Evolutionary conservation across 2,113 vertebrate species (phyloP), one percentile per base, ranked within the genome.

Genomic region (Dunckerocampus dactyliophorus): DNA sequence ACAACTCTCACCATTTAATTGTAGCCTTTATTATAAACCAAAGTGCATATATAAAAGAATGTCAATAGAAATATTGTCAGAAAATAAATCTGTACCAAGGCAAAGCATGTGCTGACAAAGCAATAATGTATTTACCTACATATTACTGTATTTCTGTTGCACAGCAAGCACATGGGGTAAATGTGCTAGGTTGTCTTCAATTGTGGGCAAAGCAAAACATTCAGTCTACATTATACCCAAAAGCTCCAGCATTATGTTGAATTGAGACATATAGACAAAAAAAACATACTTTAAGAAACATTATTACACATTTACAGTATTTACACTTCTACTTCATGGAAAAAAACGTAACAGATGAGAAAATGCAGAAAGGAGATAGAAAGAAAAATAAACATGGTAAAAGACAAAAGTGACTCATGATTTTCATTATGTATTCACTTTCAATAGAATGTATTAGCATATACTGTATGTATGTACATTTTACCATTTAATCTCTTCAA

Each of bases 391-490:
- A 2, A 34, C 31, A 34, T 1, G 20, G 12, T 42, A 21, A 50
- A n/a, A 17, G 49, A 11, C 31, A 14, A 42, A 55, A 15, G 42
- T 56, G 62, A 67, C 57, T 58, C 20, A 52, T 46, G 14, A 68
- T 16, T 34, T 60, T 66, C 48, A 50, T 24, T 57, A 67, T 39
- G 66, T 31, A 68, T 59, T 48, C 13, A 37, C 28, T 34, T 14
- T 50, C 46, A 17, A 75, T 10, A 61, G 34, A 72, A 62, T 16
- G 14, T 59, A 68, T 72, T 78, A 87, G 85, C 83, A 87, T 34
- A 34, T 34, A 7, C 2, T 85, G 74, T 79, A 62, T 73, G 59
- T 73, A 81, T 77, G 57, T 70, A 77, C 79, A 87, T 68, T 72
- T 72, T 16, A 67, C 52, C 74, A 60, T 48, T 9, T 47, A 48